Conservation (phyloP, 2,797 vertebrate species). For the Alauda arvensis region DNA sequence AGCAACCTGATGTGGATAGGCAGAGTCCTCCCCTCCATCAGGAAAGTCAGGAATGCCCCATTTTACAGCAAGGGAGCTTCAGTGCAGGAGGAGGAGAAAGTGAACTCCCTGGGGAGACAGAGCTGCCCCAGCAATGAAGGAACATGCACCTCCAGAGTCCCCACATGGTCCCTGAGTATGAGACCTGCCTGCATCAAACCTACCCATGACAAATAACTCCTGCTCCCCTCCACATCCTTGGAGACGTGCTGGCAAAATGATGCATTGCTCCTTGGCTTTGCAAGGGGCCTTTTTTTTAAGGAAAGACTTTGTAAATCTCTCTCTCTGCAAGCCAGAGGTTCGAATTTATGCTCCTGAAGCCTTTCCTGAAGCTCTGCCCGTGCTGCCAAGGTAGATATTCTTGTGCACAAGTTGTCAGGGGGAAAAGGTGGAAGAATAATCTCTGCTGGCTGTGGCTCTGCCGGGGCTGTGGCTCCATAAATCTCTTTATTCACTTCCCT, state of each 20-base stretch:
- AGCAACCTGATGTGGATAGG: not conserved
- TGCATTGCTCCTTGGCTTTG: not conserved
- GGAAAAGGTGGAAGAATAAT: constrained; percentile 11
- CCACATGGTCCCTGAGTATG: not conserved
- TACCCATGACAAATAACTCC: not conserved
- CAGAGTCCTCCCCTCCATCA: rapidly evolving
- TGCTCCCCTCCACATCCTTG: not conserved
- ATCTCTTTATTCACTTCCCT: constrained; percentile 20
- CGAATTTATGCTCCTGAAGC: constrained; percentile 33
- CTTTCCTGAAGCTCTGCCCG: not conserved
- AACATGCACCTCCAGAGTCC: not conserved
- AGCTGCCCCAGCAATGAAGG: not conserved
- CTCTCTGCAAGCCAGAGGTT: not conserved
- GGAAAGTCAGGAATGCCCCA: rapidly evolving
- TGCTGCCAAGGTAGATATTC: constrained; percentile 21
- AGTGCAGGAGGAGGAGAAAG: not conserved
- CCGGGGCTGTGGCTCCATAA: not conserved
- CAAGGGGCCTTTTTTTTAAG: not conserved
- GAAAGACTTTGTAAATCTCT: constrained; percentile 26
- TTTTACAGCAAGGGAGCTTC: not conserved
- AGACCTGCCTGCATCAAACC: not conserved
- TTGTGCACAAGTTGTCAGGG: constrained; percentile 3
- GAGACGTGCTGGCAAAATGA: not conserved
- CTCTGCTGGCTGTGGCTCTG: not conserved
- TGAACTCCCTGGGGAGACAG: not conserved